These are phyloP conservation scores for Elysia chlorotica DNA, from an alignment of 1,140 invertebrate species.

Conservation along the genomic window DNA sequence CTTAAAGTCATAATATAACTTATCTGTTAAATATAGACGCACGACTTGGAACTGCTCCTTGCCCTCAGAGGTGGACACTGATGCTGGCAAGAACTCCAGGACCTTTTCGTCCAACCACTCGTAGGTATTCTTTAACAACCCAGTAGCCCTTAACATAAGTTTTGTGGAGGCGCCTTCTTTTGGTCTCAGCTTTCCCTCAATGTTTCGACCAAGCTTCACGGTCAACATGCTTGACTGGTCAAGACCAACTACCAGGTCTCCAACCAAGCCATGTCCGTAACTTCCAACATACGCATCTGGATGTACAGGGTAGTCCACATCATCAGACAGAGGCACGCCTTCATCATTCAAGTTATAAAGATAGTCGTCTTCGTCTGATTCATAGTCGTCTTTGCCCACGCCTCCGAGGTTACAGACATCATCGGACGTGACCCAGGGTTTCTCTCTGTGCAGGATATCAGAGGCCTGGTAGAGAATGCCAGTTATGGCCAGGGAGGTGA, in stretches of 20 bases:
- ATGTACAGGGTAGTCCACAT: background rate
- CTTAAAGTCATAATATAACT: constrained; percentile 9
- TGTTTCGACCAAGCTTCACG: constrained; percentile 2
- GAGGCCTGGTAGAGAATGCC: constrained; percentile 13
- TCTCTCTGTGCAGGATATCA: background rate
- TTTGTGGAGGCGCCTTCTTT: background rate
- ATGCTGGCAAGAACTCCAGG: background rate
- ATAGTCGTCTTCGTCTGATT: background rate
- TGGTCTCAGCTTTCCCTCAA: background rate
- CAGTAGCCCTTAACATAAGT: background rate
- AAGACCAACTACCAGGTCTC: background rate
- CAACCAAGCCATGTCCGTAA: constrained; percentile 10
- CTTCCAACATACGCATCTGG: background rate
- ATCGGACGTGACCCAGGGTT: background rate
- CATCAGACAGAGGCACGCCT: background rate
- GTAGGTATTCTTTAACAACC: background rate
- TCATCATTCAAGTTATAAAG: no score
- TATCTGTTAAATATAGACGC: background rate
- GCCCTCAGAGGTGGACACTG: background rate
- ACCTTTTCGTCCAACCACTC: constrained; percentile 7
- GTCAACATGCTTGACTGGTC: background rate
- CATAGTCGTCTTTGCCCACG: background rate
- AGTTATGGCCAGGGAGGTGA: background rate
- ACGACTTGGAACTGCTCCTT: background rate
- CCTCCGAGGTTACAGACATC: background rate